A percentile compares a stretch with the other conserved stretches of the same genome.
Conservation (phyloP, 2,797 vertebrate genomes). For the Otolemur crassicaudatus region DNA sequence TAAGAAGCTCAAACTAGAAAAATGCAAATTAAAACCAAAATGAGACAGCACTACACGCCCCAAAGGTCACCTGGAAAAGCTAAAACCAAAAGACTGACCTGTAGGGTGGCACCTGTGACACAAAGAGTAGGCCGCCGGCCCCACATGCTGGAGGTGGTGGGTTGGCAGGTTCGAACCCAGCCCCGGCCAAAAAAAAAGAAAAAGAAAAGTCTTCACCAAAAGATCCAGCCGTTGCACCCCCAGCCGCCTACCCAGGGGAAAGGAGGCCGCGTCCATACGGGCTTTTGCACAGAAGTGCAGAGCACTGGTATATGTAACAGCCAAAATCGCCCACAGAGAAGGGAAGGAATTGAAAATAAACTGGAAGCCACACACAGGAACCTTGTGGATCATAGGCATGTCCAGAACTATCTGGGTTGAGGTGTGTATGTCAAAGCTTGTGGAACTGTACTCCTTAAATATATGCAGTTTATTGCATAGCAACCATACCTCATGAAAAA, state of each 20-base stretch:
- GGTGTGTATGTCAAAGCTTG: background rate
- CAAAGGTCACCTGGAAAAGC: background rate
- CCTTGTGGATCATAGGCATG: background rate
- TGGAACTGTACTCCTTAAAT: background rate
- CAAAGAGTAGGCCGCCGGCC: no score
- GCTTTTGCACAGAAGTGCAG: background rate
- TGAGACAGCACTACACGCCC: background rate
- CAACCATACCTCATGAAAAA: background rate
- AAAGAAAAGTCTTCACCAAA: no score
- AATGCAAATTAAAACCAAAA: slow-evolving; percentile 13
- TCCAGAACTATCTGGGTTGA: background rate
- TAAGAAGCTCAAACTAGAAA: background rate
- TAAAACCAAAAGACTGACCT: background rate
- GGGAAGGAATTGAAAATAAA: background rate
- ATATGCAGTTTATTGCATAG: background rate
- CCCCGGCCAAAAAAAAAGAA: no score
- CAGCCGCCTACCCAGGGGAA: background rate
- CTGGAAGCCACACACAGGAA: background rate
- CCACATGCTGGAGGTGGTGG: no score
- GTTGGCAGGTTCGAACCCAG: no score
- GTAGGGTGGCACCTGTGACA: no score
- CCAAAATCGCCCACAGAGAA: background rate
- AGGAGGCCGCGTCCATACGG: no score
- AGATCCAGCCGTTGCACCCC: background rate
- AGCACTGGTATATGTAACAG: background rate